Base-by-base conservation (phyloP, 2,888 invertebrate genomes). In the Hydraecia micacea region DNA sequence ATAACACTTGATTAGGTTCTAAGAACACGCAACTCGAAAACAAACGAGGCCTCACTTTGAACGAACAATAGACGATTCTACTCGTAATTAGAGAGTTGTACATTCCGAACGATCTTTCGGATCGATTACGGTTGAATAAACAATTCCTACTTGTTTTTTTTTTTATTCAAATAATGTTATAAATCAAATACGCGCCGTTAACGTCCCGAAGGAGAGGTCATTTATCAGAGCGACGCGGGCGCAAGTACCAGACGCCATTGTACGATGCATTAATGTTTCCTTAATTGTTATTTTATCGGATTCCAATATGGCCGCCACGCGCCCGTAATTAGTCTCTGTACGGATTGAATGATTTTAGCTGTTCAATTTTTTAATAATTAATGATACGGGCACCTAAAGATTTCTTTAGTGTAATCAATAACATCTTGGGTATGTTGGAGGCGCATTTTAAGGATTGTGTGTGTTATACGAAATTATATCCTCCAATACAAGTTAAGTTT, bases 231-330 rank as follows among this genome's bases (percentile, higher is more conserved):
- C 87, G 92, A 89, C 93, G 94, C 94, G 90, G 88, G 94, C 95
- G 95, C 94, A 94, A 90, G 90, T 88, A 86, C 86, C 90, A 90
- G 90, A 90, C 91, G 88, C 93, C 93, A 95, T 95, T 95, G 95
- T 95, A 92, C 89, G 92, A 91, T 93, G 91, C 94, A 93, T 95
- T 96, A 95, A 95, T 93, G 94, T 92, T 93, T 92, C 92, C 95
- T 95, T 96, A 96, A 96, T 96, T 96, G 95, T 96, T 96, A 96
- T 95, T 95, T 96, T 96, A 96, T 96, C 95, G 94, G 92, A 94
- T 94, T 93, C 93, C 94, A 95, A 95, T 94, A 95, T 94, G 94
- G 94, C 94, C 88, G 93, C 93, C 93, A 93, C 93, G 92, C 91
- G 92, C 90, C 92, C 89, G 93, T 95, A 95, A 95, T 95, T 95